Conservation (phyloP, 2,113 vertebrate genomes). For the Zosterops lateralis region DNA sequence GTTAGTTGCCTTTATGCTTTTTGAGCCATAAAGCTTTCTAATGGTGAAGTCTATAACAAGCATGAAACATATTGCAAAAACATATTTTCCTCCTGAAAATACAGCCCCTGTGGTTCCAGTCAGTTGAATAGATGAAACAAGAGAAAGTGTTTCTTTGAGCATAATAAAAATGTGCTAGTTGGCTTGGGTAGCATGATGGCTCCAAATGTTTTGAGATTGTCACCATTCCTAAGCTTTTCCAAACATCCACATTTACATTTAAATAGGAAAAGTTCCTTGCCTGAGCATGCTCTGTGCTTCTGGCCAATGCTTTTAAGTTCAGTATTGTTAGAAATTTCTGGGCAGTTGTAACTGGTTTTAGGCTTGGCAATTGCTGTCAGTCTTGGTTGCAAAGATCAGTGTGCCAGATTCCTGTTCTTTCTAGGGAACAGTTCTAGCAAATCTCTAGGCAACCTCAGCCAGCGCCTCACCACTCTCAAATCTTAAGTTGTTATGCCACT, state of each 20-base stretch:
- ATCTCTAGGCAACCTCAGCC: background rate
- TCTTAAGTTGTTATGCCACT: background rate
- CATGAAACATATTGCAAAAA: background rate
- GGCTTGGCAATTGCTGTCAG: accelerated
- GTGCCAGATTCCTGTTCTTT: background rate
- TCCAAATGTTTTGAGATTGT: background rate
- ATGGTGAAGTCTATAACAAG: background rate
- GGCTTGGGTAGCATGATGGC: background rate
- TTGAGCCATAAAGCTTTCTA: background rate
- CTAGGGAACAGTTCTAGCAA: background rate
- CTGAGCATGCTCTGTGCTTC: background rate
- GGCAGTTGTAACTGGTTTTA: background rate
- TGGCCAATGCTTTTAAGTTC: background rate
- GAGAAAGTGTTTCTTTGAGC: background rate
- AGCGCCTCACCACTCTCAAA: background rate
- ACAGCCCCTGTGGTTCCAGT: background rate
- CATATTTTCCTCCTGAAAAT: background rate
- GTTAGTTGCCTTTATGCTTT: background rate
- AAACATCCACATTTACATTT: background rate
- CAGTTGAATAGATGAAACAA: background rate
- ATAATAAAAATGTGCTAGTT: background rate
- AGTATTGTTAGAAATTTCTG: background rate
- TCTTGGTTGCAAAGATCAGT: background rate
- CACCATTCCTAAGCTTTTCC: background rate
- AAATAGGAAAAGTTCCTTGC: background rate